Evolutionary conservation across 2,888 invertebrate genomes (phyloP).

Genomic region (Polydrusus pterygomalis): DNA sequence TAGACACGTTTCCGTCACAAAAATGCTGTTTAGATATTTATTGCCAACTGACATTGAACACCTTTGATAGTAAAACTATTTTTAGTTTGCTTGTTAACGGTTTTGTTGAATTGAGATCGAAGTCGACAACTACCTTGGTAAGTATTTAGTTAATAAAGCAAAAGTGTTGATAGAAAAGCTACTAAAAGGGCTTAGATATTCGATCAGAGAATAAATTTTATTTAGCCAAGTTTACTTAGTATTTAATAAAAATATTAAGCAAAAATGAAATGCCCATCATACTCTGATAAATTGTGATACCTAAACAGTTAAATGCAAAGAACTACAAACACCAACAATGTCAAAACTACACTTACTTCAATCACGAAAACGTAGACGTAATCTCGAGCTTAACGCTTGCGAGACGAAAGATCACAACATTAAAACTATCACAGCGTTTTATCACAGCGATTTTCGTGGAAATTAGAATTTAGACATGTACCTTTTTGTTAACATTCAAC

Average conservation of each 20-base stretch:
- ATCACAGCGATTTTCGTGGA: slow-evolving; percentile 48
- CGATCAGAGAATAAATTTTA: too few relatives aligned
- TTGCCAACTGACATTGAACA: slow-evolving; percentile 1
- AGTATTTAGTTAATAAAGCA: too few relatives aligned
- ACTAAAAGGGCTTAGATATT: too few relatives aligned
- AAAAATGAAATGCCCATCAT: neutral
- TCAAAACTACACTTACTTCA: slow-evolving; percentile 42
- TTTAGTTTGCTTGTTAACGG: neutral
- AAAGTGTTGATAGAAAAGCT: too few relatives aligned
- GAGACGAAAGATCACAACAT: slow-evolving; percentile 46
- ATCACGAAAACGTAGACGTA: slow-evolving; percentile 31
- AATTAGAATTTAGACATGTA: slow-evolving; percentile 59
- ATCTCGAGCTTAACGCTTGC: slow-evolving; percentile 29
- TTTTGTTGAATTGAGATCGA: too few relatives aligned
- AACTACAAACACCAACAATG: slow-evolving; percentile 7
- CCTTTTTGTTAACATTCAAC: slow-evolving; percentile 70
- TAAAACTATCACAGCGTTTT: slow-evolving; percentile 49
- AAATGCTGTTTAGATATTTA: slow-evolving; percentile 1
- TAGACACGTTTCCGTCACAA: neutral
- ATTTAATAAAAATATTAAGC: too few relatives aligned
- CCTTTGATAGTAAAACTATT: neutral
- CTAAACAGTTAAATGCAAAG: neutral
- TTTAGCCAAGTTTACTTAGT: too few relatives aligned
- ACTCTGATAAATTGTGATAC: neutral
- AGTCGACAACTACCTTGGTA: neutral